phyloP scores from a whole-genome alignment of 2,888 invertebrate genomes.

The Caenorhabditis afra region DNA sequence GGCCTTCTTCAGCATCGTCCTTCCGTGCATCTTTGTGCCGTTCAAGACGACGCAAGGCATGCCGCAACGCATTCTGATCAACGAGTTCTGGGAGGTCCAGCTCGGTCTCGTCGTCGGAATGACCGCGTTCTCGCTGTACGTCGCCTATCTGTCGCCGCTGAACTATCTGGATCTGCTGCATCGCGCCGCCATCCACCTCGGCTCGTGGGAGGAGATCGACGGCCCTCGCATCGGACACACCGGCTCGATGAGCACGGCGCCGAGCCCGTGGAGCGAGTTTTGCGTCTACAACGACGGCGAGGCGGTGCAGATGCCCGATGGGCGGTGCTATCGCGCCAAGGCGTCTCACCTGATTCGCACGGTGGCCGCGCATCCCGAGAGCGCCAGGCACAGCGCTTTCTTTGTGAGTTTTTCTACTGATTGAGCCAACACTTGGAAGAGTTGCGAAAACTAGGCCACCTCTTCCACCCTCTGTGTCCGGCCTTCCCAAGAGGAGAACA shows the following conservation, averaged over 20 bases:
- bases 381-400: conserved; percentile 88
- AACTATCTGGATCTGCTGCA: conserved; percentile 92
- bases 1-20: conserved; percentile 91
- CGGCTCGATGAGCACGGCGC: conserved; percentile 62
- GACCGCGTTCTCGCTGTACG: conserved; percentile 89
- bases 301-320: conserved; percentile 65
- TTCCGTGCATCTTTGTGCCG: conserved; percentile 92
- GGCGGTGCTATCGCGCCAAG: conserved; percentile 62
- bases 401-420: no score
- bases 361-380: conserved; percentile 92
- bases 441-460: no score
- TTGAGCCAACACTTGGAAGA: no score
- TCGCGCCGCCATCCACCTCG: conserved; percentile 87
- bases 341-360: conserved; percentile 80
- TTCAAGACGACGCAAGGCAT: conserved; percentile 71
- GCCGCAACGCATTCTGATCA: conserved; percentile 71
- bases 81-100: conserved; percentile 74
- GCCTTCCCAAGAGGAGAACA: no score
- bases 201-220: conserved; percentile 85
- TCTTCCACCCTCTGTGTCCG: no score
- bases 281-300: conserved; percentile 63
- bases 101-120: conserved; percentile 80
- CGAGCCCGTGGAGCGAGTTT: conserved; percentile 55
- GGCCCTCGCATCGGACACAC: conserved; percentile 63
- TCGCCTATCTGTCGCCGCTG: conserved; percentile 86